Evolutionary conservation across 2,113 vertebrate genomes (phyloP).

Genomic region (Upupa epops): DNA sequence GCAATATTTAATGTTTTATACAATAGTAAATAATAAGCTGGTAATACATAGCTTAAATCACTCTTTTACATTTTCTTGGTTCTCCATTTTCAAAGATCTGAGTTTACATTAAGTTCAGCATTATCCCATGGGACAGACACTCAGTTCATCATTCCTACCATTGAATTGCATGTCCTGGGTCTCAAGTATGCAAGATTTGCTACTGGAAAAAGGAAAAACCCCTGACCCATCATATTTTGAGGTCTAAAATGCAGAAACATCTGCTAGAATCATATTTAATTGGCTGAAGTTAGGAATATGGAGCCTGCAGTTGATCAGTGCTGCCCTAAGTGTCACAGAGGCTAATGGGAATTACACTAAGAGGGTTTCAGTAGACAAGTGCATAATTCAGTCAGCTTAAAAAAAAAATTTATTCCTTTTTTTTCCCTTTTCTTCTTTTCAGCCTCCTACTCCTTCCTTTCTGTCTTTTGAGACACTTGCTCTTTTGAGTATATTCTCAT

Average conservation of each 20-base stretch:
- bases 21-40: not conserved
- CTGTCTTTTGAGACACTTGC: conserved; percentile 3
- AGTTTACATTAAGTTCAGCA: not conserved
- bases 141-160: conserved; percentile 33
- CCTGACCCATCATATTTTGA: conserved; percentile 20
- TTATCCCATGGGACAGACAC: not conserved
- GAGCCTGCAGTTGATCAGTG: conserved; percentile 56
- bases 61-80: not conserved
- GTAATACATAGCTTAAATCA: not conserved
- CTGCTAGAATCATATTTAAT: conserved; percentile 38
- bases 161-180: not conserved
- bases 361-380: conserved; percentile 64
- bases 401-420: not conserved
- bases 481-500: conserved; percentile 23
- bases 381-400: conserved; percentile 64
- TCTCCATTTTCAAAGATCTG: conserved; percentile 3
- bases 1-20: not conserved
- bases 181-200: conserved; percentile 6
- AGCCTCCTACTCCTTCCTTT: conserved; percentile 31
- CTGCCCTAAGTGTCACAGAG: conserved; percentile 48
- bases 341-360: conserved; percentile 56
- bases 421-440: not conserved
- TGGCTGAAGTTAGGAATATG: conserved; percentile 34
- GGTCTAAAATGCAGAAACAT: conserved; percentile 33
- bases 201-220: not conserved